phyloP scores from a whole-genome alignment of 2,797 vertebrate species.

The Eulemur rubriventer region DNA sequence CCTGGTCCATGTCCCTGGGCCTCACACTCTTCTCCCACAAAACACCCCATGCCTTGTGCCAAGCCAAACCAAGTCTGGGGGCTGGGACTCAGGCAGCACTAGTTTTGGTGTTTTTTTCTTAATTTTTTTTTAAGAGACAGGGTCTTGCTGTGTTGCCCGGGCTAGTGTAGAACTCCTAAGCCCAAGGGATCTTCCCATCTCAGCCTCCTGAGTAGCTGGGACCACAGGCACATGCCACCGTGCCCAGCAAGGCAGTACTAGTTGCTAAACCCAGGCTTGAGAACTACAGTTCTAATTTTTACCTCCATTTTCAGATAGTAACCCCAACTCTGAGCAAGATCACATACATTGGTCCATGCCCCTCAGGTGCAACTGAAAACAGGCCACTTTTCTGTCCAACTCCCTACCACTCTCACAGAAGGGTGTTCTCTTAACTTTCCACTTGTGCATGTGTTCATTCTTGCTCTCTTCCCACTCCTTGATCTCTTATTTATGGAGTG shows the following conservation, averaged over 20 bases:
- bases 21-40: background rate
- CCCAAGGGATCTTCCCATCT: background rate
- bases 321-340: background rate
- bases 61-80: background rate
- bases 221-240: background rate
- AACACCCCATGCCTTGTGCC: too few relatives aligned
- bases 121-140: background rate
- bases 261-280: background rate
- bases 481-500: background rate
- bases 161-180: background rate
- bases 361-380: background rate
- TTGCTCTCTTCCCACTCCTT: background rate
- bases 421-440: background rate
- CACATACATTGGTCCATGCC: too few relatives aligned
- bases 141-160: background rate
- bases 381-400: background rate
- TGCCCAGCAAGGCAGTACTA: background rate
- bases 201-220: background rate
- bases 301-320: background rate
- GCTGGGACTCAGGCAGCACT: background rate
- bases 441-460: background rate
- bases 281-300: too few relatives aligned
- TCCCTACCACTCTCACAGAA: too few relatives aligned
- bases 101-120: background rate
- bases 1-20: background rate